Base-by-base conservation (phyloP, 2,113 vertebrate species). In the Syrmaticus mikado region DNA sequence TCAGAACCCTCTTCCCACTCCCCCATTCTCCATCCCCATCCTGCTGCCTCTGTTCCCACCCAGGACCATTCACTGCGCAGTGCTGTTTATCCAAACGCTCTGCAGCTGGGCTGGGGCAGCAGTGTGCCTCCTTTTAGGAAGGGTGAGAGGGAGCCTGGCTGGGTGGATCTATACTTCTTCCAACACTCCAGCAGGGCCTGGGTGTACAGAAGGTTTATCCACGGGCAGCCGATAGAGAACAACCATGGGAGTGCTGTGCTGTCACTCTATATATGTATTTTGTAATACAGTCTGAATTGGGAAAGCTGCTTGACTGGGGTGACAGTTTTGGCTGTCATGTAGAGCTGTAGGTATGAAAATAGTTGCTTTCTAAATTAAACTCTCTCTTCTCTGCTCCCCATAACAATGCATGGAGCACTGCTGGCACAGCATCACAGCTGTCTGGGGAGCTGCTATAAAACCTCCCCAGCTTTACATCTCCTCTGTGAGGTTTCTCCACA, bases 401-500 rank as follows among this genome's bases (percentile, higher is more conserved):
- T 66, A 88, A 82, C 65, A 9, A 57, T 1, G 1, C 65, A 73
- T 87, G 61, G 89, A 92, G 65, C 43, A 65, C 82, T 80, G 82
- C 83, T 95, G 80, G 45, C 46, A 85, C 77, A 83, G n/a, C 81
- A 82, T 66, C 90, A 80, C 52, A 76, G 65, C 40, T 76, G 78
- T 89, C 80, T 81, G 46, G 73, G 46, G 55, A 62, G 66, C 66
- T 58, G 41, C 71, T 41, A 30, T 36, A 43, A 79, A 95, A 72
- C 66, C 87, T 53, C 53, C 46, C 50, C 87, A 87, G 89, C 91
- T 91, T 94, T 91, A 90, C 80, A n/a, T 83, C 79, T 89, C 61
- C 70, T 90, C 66, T 0, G 0, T 46, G 64, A 81, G 50, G 68
- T 71, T 91, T 66, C 77, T 92, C 94, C 76, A 1, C 2, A 1